Evolutionary conservation across 1,140 invertebrate genomes (phyloP).

Genomic region (Wasmannia auropunctata): DNA sequence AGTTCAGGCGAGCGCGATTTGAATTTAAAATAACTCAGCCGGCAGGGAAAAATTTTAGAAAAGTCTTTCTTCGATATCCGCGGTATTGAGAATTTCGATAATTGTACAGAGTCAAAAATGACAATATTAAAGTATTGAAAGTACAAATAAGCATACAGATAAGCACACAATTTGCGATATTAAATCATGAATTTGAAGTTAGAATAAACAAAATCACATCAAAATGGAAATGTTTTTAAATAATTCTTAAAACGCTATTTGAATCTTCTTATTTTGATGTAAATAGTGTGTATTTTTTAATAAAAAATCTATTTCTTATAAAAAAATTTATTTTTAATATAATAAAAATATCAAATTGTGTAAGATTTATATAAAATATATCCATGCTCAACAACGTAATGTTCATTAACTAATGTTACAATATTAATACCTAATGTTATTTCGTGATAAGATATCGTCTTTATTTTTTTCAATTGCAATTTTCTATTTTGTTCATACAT

Average conservation of each 20-base stretch:
- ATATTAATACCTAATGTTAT: not conserved
- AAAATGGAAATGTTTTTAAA: not conserved
- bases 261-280: not conserved
- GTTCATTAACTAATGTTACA: not conserved
- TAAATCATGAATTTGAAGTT: not conserved
- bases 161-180: not conserved
- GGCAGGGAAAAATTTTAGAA: not conserved
- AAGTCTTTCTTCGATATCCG: not conserved
- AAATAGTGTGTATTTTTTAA: not conserved
- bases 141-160: not conserved
- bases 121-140: not conserved
- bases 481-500: not conserved
- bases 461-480: not conserved
- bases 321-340: not conserved
- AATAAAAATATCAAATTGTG: not conserved
- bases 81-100: not conserved
- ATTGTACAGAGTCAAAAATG: not conserved
- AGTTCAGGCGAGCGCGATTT: not conserved
- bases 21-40: conserved; percentile 35
- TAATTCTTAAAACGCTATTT: not conserved
- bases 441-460: not conserved
- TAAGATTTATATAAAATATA: not conserved
- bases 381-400: not conserved
- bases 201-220: not conserved
- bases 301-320: not conserved